Conservation (phyloP, 2,113 vertebrate genomes). For the Datnioides undecimradiatus region DNA sequence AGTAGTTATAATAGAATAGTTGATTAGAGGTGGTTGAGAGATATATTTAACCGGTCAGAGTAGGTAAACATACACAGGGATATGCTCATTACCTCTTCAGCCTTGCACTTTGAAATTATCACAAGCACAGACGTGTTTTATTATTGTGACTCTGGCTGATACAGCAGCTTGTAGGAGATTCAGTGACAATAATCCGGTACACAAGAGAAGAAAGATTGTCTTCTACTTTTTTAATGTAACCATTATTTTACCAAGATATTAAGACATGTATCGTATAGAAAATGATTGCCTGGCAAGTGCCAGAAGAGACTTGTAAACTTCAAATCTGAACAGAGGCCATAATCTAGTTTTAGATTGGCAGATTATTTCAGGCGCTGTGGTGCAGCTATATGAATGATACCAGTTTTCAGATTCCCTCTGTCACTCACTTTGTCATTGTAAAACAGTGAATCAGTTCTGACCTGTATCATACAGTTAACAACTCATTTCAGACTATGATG, state of each 20-base stretch:
- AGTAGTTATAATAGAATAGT: background rate
- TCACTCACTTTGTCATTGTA: background rate
- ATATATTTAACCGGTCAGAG: background rate
- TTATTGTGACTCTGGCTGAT: background rate
- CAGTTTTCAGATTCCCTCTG: background rate
- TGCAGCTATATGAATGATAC: background rate
- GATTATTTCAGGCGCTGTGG: background rate
- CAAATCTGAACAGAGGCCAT: background rate
- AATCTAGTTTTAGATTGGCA: background rate
- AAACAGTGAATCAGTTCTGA: slow-evolving; percentile 25
- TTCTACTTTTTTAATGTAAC: background rate
- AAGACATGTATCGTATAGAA: too few relatives aligned
- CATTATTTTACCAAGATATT: too few relatives aligned
- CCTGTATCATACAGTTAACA: background rate
- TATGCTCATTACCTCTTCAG: background rate
- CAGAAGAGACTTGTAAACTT: too few relatives aligned
- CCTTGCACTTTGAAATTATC: background rate
- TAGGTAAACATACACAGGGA: background rate
- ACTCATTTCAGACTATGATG: slow-evolving; percentile 7
- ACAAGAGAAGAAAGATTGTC: background rate
- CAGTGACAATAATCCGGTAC: background rate
- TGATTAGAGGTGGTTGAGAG: background rate
- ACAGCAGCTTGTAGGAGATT: background rate
- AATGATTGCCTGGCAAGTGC: too few relatives aligned
- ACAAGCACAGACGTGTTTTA: background rate